Evolutionary conservation across 2,797 vertebrate species (phyloP).

Genomic region (Sarcoramphus papa): DNA sequence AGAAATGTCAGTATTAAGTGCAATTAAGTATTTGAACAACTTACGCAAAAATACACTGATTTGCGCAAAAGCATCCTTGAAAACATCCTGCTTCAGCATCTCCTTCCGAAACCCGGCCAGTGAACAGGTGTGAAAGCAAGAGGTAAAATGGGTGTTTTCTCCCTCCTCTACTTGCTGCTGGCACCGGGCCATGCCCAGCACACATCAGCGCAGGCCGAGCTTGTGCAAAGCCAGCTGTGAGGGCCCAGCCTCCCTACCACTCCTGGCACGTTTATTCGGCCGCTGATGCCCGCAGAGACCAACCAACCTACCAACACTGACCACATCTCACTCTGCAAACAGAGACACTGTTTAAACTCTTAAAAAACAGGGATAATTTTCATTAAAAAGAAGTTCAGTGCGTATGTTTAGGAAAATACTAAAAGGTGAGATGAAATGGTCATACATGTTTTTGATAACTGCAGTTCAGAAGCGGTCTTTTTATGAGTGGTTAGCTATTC

Average conservation of each 20-base stretch:
- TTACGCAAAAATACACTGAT: neutral
- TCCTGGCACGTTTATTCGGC: neutral
- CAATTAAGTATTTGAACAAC: neutral
- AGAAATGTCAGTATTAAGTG: neutral
- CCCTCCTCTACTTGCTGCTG: neutral
- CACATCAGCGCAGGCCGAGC: rapidly evolving
- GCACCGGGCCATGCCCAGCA: neutral
- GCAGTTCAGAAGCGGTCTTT: neutral
- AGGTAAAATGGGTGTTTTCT: neutral
- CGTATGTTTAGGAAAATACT: neutral
- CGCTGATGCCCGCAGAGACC: neutral
- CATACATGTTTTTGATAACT: neutral
- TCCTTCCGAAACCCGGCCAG: neutral
- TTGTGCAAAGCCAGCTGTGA: rapidly evolving
- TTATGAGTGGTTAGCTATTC: neutral
- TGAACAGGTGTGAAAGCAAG: neutral
- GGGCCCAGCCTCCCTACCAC: neutral
- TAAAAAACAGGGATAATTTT: neutral
- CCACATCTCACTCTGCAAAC: neutral
- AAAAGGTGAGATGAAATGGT: neutral
- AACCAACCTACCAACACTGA: neutral
- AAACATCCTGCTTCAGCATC: neutral
- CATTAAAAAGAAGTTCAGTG: neutral
- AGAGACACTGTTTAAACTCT: neutral
- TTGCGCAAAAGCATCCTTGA: neutral